These are phyloP conservation scores for Drosophila neocordata DNA, from an alignment of 1,140 invertebrate genomes.

Conservation along the genomic window DNA sequence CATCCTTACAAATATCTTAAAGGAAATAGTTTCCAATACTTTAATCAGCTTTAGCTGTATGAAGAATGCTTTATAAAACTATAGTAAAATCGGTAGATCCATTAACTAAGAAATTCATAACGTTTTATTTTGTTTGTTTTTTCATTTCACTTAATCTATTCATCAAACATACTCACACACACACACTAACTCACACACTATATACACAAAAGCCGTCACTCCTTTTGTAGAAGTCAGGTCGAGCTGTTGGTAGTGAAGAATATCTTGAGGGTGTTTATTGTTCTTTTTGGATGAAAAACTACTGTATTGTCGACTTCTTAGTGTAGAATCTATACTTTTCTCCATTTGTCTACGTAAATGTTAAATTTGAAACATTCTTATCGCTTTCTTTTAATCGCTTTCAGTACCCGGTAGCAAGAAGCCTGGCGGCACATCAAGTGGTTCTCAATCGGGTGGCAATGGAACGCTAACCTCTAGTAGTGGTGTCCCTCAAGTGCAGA, in stretches of 20 bases:
- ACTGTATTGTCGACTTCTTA: constrained; percentile 37
- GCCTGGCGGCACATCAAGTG: constrained; percentile 45
- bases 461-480: constrained; percentile 50
- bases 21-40: no score
- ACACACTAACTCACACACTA: constrained; percentile 15
- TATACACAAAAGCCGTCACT: neutral
- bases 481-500: constrained; percentile 73
- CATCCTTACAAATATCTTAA: no score
- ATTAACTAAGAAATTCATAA: neutral
- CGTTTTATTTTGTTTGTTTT: neutral
- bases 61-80: neutral
- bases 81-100: neutral
- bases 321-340: constrained; percentile 19
- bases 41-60: no score
- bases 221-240: constrained; percentile 29
- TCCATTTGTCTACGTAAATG: neutral
- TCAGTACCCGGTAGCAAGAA: constrained; percentile 71
- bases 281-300: constrained; percentile 24
- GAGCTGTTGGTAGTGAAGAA: constrained; percentile 27
- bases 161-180: constrained; percentile 7
- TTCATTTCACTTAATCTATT: neutral
- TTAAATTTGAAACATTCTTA: neutral
- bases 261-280: neutral
- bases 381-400: constrained; percentile 40
- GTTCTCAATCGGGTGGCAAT: constrained; percentile 49